Evolutionary conservation across 2,888 invertebrate species (phyloP).

Genomic region (Harpalus rubripes): DNA sequence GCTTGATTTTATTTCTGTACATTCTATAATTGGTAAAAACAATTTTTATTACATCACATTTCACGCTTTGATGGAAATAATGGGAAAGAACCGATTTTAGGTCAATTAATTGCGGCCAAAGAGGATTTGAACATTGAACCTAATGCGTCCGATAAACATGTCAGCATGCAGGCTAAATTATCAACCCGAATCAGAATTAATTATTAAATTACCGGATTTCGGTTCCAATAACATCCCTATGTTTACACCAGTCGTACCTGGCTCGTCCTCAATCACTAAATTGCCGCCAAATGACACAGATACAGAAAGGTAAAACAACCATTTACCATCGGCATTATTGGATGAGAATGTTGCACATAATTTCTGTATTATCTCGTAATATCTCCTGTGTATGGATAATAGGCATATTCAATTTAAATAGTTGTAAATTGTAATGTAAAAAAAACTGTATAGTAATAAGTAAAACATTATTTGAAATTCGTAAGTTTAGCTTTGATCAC

Average conservation of each 20-base stretch:
- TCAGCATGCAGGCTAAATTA: not conserved
- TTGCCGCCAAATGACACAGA: not conserved
- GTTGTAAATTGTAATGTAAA: too few species aligned
- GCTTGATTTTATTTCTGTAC: too few species aligned
- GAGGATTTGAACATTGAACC: not conserved
- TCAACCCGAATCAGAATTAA: conserved; percentile 5
- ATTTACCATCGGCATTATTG: too few species aligned
- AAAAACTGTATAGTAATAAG: too few species aligned
- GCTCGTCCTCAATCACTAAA: not conserved
- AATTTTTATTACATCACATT: not conserved
- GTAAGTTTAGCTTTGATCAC: too few species aligned
- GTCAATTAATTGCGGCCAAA: not conserved
- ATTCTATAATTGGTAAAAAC: too few species aligned
- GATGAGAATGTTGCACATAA: too few species aligned
- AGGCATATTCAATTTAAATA: too few species aligned
- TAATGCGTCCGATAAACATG: not conserved
- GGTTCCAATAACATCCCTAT: not conserved
- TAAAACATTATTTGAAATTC: too few species aligned
- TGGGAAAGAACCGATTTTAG: not conserved
- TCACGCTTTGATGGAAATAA: not conserved
- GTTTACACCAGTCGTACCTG: not conserved
- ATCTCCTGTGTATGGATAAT: too few species aligned
- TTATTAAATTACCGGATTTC: conserved; percentile 1
- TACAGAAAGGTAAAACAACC: too few species aligned
- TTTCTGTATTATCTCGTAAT: too few species aligned